These are phyloP conservation scores for Ophiodon elongatus DNA, from an alignment of 2,113 vertebrate species.

Conservation along the genomic window DNA sequence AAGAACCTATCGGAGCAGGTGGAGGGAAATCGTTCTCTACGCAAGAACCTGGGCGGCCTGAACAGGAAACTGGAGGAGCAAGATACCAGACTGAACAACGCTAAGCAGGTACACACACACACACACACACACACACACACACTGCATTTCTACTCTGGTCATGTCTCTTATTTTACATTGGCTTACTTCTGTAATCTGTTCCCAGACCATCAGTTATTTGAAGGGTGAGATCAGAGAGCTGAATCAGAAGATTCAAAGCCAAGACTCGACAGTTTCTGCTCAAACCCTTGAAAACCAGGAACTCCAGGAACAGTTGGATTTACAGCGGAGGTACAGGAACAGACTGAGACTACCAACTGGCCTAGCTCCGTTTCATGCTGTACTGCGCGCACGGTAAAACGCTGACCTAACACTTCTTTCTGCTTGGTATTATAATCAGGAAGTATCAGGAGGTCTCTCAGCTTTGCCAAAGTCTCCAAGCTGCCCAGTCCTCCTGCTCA, in stretches of 20 bases:
- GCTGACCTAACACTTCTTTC: constrained; percentile 6
- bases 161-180: constrained; percentile 1
- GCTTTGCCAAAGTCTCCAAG: constrained; percentile 88
- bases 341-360: not conserved
- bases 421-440: constrained; percentile 74
- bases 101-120: constrained; percentile 87
- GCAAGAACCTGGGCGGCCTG: constrained; percentile 85
- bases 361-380: not conserved
- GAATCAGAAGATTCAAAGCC: constrained; percentile 89
- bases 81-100: constrained; percentile 84
- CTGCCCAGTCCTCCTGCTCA: constrained; percentile 83
- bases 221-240: constrained; percentile 91
- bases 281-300: constrained; percentile 90
- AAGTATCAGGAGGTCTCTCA: constrained; percentile 91
- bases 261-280: constrained; percentile 88
- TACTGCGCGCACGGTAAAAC: not conserved
- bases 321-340: constrained; percentile 86
- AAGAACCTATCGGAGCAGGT: constrained; percentile 87
- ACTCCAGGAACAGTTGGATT: constrained; percentile 90
- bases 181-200: constrained; percentile 30
- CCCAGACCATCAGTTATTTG: constrained; percentile 83
- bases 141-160: not conserved
- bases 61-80: constrained; percentile 89
- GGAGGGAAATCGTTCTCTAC: constrained; percentile 83
- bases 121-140: constrained; percentile 19